Base-by-base conservation (phyloP, 2,888 invertebrate genomes). In the Eupithecia inturbata region DNA sequence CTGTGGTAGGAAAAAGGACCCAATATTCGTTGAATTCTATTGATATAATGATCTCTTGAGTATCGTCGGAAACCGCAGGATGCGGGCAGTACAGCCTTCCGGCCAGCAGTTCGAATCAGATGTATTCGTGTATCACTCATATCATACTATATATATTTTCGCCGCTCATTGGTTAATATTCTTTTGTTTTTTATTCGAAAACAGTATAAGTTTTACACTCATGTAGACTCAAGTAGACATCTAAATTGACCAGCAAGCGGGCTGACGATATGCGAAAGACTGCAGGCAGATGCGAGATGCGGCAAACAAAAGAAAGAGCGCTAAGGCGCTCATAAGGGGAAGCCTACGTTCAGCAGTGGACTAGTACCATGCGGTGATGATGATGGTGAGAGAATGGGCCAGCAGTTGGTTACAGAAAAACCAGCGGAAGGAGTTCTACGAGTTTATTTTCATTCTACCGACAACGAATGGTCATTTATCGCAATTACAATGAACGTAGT, bases 401-500 rank as follows among this genome's bases (percentile, higher is more conserved):
- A 60, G 62, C 16, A 28, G 60, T 28, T 57, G 3, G 22, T 36
- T 33, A 19, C 33, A 66, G 36, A 66, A 22, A 26, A 33, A 64
- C n/a, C 22, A 66, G 22, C 36, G 66, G 66, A 66, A 66, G 36
- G 26, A 66, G 39, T 39, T 22, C 22, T 2, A 36, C 6, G 26
- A 66, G 39, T 74, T 68, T 64, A 71, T 68, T 68, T 39, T 41
- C 31, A 60, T 73, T 57, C 72, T 63, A 67, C 39, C 70, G 64
- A 31, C 49, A 49, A 72, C 62, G 62, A 53, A 70, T 64, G 63
- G 22, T 74, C 68, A 72, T 72, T 77, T 72, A 72, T 74, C 49
- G 68, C 67, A 71, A 76, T 76, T 39, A 76, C 76, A 76, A 76
- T 76, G 69, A 68, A 68, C 53, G 67, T 16, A 62, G 33, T 1